Evolutionary conservation across 2,888 invertebrate species (phyloP).

Genomic region (Pimpla rufipes): DNA sequence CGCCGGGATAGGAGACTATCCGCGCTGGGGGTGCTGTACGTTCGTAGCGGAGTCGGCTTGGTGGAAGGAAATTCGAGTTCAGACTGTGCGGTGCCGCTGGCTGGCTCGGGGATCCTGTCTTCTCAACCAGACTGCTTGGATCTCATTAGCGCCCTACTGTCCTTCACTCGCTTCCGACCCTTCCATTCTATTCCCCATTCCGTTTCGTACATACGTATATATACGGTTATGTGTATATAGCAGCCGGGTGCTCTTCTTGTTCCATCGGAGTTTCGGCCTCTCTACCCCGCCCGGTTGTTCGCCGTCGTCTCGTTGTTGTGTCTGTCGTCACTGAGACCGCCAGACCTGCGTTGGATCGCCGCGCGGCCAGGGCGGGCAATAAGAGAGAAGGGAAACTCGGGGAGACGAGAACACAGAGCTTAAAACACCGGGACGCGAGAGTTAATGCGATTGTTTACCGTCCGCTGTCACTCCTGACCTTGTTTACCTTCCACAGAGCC

Average conservation of each 20-base stretch:
- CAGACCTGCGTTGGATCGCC: neutral
- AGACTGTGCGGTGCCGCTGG: conserved; percentile 56
- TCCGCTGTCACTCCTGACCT: conserved; percentile 56
- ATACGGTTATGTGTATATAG: too few relatives aligned
- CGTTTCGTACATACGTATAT: conserved; percentile 14
- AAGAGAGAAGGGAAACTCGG: conserved; percentile 9
- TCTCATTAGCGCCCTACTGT: conserved; percentile 67
- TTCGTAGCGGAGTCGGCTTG: conserved; percentile 42
- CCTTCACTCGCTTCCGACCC: conserved; percentile 37
- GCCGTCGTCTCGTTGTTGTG: conserved; percentile 7
- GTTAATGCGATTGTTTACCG: conserved; percentile 60
- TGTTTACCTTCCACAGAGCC: conserved; percentile 41
- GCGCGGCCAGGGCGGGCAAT: neutral
- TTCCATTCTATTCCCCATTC: conserved; percentile 36
- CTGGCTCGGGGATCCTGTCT: conserved; percentile 66
- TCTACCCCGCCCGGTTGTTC: too few relatives aligned
- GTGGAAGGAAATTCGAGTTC: conserved; percentile 74
- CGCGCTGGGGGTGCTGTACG: conserved; percentile 29
- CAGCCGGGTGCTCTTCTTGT: neutral
- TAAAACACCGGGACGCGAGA: conserved; percentile 30
- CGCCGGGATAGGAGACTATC: conserved; percentile 37
- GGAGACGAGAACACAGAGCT: conserved; percentile 14
- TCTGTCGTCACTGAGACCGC: conserved; percentile 3
- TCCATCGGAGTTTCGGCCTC: conserved; percentile 11
- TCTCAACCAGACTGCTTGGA: conserved; percentile 69